Percentiles rank a stretch among this genome's conserved stretches.
These are phyloP conservation scores for Sialis lutaria DNA, from an alignment of 2,888 invertebrate species.

Conservation along the genomic window DNA sequence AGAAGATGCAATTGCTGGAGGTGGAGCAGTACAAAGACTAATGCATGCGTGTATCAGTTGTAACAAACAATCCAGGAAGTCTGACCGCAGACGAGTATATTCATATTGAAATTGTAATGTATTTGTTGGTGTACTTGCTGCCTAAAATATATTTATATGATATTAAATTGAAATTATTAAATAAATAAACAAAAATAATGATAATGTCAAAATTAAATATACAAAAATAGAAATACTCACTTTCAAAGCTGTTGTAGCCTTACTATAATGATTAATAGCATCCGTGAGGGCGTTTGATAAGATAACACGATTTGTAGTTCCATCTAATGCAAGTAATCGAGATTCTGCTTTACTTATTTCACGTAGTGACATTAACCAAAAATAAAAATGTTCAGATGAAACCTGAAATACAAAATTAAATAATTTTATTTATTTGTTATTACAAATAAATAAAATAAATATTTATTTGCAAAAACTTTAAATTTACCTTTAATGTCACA, in stretches of 20 bases:
- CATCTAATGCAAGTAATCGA: conserved; percentile 32
- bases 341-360: conserved; percentile 60
- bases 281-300: conserved; percentile 31
- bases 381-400: conserved; percentile 75
- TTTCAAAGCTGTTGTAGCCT: conserved; percentile 41
- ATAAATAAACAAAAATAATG: background rate
- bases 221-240: conserved; percentile 16
- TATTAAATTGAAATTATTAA: conserved; percentile 1
- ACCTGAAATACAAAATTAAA: conserved; percentile 24
- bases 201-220: conserved; percentile 2
- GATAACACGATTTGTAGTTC: conserved; percentile 18
- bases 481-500: conserved; percentile 30
- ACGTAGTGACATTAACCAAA: conserved; percentile 71
- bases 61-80: conserved; percentile 47
- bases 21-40: conserved; percentile 74
- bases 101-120: conserved; percentile 57
- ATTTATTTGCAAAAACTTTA: background rate
- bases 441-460: background rate
- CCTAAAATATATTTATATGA: conserved; percentile 25
- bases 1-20: conserved; percentile 77
- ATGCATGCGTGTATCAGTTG: conserved; percentile 52
- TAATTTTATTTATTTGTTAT: background rate
- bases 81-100: conserved; percentile 56
- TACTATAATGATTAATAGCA: conserved; percentile 43
- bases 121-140: conserved; percentile 44